Evolutionary conservation across 2,888 invertebrate species (phyloP).

Genomic region (Folsomia manolachei): DNA sequence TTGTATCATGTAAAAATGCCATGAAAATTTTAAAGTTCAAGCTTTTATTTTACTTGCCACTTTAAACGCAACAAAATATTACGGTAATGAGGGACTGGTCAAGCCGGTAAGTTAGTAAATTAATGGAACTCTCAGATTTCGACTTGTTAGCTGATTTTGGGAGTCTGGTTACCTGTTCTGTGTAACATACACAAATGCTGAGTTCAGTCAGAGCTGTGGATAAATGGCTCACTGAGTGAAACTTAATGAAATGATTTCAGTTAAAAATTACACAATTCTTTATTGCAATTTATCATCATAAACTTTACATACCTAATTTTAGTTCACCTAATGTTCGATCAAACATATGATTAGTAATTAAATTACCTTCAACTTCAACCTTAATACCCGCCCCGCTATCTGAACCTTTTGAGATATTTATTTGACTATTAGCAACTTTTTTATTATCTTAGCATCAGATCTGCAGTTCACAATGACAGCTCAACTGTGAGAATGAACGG

Average conservation of each 20-base stretch:
- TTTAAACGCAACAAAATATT: neutral
- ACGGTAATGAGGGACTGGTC: conserved; percentile 26
- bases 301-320: too few relatives aligned
- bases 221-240: neutral
- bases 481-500: neutral
- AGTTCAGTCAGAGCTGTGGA: too few relatives aligned
- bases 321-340: too few relatives aligned
- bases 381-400: too few relatives aligned
- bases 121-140: neutral
- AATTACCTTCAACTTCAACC: neutral
- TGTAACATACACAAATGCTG: too few relatives aligned
- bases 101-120: conserved; percentile 35
- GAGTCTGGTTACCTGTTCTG: too few relatives aligned
- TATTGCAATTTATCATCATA: neutral
- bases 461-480: neutral
- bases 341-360: too few relatives aligned
- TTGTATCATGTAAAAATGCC: conserved; percentile 17
- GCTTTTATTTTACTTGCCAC: neutral
- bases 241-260: neutral
- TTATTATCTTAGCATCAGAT: neutral
- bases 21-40: conserved; percentile 16
- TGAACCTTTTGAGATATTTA: neutral
- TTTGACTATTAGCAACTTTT: neutral
- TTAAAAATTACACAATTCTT: neutral
- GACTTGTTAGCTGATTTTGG: too few relatives aligned